Conservation (phyloP, 1,140 invertebrate genomes). For the Laupala kohalensis region DNA sequence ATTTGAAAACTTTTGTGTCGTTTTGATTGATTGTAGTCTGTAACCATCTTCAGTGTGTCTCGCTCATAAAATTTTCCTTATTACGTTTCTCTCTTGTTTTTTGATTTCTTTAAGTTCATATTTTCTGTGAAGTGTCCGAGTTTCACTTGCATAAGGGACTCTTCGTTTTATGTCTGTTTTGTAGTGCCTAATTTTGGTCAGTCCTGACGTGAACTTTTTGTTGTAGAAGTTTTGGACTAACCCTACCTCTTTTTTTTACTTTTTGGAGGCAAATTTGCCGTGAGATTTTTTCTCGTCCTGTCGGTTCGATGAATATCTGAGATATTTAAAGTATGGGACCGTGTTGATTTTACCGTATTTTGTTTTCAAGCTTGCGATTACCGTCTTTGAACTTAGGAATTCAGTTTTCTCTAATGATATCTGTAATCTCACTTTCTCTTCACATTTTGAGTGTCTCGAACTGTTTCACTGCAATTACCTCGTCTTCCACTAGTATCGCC, state of each 20-base stretch:
- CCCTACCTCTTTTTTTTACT: not conserved
- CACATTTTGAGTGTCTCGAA: too few relatives aligned
- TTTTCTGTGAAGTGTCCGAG: not conserved
- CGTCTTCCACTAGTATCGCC: too few relatives aligned
- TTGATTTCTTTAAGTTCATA: too few relatives aligned
- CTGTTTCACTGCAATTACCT: too few relatives aligned
- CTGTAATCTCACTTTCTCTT: too few relatives aligned
- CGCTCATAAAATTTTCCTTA: not conserved
- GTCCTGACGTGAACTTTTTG: constrained; percentile 1
- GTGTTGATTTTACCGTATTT: constrained; percentile 2
- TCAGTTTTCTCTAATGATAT: too few relatives aligned
- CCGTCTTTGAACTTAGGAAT: not conserved
- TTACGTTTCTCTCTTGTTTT: not conserved
- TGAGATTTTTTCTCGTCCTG: not conserved
- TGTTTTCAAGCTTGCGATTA: not conserved
- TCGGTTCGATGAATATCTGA: constrained; percentile 1
- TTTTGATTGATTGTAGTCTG: constrained; percentile 1
- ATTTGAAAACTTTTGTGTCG: not conserved
- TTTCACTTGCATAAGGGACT: not conserved
- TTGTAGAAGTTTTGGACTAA: not conserved
- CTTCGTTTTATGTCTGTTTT: not conserved
- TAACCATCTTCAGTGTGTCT: constrained; percentile 1
- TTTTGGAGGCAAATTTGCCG: constrained; percentile 1
- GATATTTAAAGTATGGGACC: not conserved
- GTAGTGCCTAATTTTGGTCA: not conserved